Evolutionary conservation across 2,797 vertebrate species (phyloP).

Genomic region (Cyprinella venusta): DNA sequence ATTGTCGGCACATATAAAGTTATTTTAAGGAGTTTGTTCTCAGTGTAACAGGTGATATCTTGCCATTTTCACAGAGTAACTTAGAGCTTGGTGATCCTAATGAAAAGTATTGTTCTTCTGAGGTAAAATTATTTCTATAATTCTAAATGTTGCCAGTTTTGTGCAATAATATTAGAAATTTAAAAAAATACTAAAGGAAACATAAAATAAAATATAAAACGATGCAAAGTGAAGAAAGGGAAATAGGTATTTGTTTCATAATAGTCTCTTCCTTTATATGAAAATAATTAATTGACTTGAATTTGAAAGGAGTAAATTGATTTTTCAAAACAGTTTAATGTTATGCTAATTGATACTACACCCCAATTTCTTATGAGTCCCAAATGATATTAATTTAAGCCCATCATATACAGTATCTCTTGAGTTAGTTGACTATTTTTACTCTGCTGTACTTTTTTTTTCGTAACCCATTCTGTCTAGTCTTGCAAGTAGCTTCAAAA

Average conservation of each 20-base stretch:
- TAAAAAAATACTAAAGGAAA: not conserved
- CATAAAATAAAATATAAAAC: not conserved
- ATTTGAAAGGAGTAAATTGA: not conserved
- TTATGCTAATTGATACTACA: not conserved
- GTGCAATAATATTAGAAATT: not conserved
- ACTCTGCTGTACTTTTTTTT: not conserved
- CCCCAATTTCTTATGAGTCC: not conserved
- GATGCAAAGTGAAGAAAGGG: not conserved
- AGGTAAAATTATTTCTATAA: not conserved
- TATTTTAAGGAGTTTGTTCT: not conserved
- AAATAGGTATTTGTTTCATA: not conserved
- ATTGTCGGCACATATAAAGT: not conserved
- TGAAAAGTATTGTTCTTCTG: not conserved
- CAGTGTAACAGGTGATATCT: slow-evolving; percentile 31
- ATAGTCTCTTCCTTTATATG: not conserved
- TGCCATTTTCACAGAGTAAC: not conserved
- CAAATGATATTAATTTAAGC: not conserved
- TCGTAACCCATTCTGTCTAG: not conserved
- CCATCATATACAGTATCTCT: not conserved
- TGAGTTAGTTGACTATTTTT: not conserved
- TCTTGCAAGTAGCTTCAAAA: slow-evolving; percentile 1
- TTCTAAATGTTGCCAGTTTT: not conserved
- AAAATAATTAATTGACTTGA: not conserved
- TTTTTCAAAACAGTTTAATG: not conserved
- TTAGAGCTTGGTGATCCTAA: not conserved